Evolutionary conservation across 2,888 invertebrate species (phyloP), one percentile per base, ranked within the genome.

Genomic region (Drosophila multiciliata): DNA sequence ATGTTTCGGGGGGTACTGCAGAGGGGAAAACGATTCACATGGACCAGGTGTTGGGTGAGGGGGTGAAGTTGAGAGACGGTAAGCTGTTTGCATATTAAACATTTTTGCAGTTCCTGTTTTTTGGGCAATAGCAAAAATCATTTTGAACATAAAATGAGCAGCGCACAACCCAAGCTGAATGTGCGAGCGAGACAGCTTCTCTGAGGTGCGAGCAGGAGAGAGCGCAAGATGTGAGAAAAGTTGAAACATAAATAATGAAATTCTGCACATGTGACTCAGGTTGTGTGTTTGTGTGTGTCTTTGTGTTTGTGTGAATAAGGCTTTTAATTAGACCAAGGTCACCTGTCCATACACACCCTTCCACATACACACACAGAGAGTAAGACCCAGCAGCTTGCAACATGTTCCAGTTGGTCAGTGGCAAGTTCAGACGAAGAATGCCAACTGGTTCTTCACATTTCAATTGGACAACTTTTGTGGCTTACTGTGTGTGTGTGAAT

Each of bases 291-390:
- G 52, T 53, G 26, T 35, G 36, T n/a, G 36, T 45, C 40, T 64
- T 49, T 65, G 42, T 57, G 45, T 66, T 61, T 68, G 36, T 59
- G 52, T 68, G 49, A 54, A 64, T 62, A 72, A 75, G 83, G 72
- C 77, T 73, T 85, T 87, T 85, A 87, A 85, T 85, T 85, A 87
- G 88, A 68, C 73, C 85, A 85, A 87, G 88, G 88, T 72, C 83
- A 81, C 72, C 77, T 79, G 73, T 23, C 50, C 40, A 67, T 29
- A 4, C 26, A 54, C 23, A 54, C 45, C 35, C 50, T 36, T 38
- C 40, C 35, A 59, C 58, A 57, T 33, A 50, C 40, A 15, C 20
- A 42, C n/a, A 54, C 35, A 65, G 38, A 62, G 6, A 45, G 45
- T 33, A 66, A 67, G 60, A 57, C 36, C 63, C 57, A 42, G 62